Base-by-base conservation (phyloP, 2,888 invertebrate species). In the Rotaria sp. region DNA sequence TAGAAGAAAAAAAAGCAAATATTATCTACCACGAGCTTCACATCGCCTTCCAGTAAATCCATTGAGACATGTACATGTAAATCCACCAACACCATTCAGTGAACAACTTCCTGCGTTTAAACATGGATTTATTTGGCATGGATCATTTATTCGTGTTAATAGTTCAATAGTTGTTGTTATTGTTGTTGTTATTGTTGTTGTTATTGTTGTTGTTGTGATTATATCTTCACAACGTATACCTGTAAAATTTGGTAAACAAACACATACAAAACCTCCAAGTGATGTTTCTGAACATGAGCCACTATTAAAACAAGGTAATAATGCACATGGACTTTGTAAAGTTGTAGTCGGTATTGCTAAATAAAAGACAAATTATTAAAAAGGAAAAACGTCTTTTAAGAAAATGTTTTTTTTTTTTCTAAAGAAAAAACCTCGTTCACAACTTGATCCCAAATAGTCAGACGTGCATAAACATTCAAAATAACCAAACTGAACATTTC, bases 351-450 rank as follows among this genome's bases (percentile, higher is more conserved):
- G 45, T n/a, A 41, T 13, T 45, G 45, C 80, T 45, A 45, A 80
- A 38, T 24, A 41, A 15, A 15, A 11, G n/a, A 13, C 10, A 45
- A 45, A n/a, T 2, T 21, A 35, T 21, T 24, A 38, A 38, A 38
- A 38, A 11, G 15, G 4, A n/a, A n/a, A n/a, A 26, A 11, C 11
- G 7, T 13, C 10, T n/a, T n/a, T n/a, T n/a, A n/a, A 15, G 45
- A n/a, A 35, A 67, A 26, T 30, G n/a, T 13, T 67, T n/a, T 30
- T 35, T 21, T 67, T 18, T 30, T 67, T 35, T 38, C 35, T 18
- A 15, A 35, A 35, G 15, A 35, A 21, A n/a, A 38, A 96, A 87
- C 96, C 94, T 90, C 96, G 96, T 88, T 94, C 93, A 55, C 95
- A 95, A 75, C 95, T 95, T 24, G 80, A n/a, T 26, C 80, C 80